Evolutionary conservation across 2,888 invertebrate genomes (phyloP).

Genomic region (Seira musarum): DNA sequence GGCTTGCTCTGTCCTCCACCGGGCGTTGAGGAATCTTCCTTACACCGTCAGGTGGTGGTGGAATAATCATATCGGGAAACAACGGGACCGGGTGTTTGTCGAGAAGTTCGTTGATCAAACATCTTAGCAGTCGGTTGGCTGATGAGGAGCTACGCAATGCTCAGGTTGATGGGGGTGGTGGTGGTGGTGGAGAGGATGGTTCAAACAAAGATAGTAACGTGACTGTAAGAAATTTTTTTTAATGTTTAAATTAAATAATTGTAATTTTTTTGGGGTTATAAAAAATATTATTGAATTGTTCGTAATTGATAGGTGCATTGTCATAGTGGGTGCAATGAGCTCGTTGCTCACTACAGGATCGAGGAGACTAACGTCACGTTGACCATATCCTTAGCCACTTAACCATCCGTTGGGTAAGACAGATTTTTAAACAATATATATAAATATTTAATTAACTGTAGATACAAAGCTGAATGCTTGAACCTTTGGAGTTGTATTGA

Average conservation of each 20-base stretch:
- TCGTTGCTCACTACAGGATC: conserved; percentile 85
- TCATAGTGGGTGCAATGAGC: conserved; percentile 82
- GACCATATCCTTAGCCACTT: conserved; percentile 81
- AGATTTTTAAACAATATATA: background rate
- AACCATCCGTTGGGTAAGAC: conserved; percentile 86
- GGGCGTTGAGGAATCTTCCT: conserved; percentile 79
- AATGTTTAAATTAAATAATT: conserved; percentile 43
- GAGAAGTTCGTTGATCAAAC: conserved; percentile 80
- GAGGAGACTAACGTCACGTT: conserved; percentile 89
- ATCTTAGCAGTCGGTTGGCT: conserved; percentile 79
- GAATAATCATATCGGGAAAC: conserved; percentile 76
- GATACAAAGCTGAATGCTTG: background rate
- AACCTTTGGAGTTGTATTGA: too few species aligned
- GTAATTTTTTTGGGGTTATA: conserved; percentile 2
- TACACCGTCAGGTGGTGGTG: conserved; percentile 86
- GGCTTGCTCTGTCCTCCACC: conserved; percentile 80
- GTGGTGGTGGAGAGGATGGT: background rate
- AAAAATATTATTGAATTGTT: conserved; percentile 65
- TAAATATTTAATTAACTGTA: background rate
- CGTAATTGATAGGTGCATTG: conserved; percentile 83
- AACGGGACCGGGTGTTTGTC: conserved; percentile 78
- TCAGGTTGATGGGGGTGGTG: conserved; percentile 22
- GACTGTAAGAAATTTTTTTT: conserved; percentile 65
- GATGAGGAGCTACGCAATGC: conserved; percentile 78
- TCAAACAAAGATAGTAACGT: too few species aligned